Percentiles rank a stretch among this genome's conserved stretches.
Conservation (phyloP, 2,888 invertebrate species). For the Rugalucina vietnamica region DNA sequence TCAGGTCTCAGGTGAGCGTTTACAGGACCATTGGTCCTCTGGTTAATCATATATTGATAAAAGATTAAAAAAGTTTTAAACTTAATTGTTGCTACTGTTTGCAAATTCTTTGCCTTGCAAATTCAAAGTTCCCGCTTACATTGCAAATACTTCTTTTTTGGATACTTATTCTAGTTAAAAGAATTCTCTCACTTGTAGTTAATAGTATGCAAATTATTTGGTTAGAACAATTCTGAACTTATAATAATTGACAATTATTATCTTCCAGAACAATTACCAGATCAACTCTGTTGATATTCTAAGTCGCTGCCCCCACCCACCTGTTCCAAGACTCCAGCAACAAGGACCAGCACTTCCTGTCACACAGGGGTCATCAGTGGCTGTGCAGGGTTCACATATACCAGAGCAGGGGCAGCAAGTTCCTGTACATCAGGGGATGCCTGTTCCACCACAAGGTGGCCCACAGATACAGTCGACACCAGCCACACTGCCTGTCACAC, state of each 20-base stretch:
- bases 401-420: neutral
- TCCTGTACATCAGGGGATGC: neutral
- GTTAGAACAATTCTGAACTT: too few species aligned
- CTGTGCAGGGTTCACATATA: neutral
- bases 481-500: slow-evolving; percentile 57
- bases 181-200: too few species aligned
- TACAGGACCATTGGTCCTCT: too few species aligned
- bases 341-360: neutral
- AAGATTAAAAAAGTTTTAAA: too few species aligned
- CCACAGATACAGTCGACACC: slow-evolving; percentile 26
- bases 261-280: slow-evolving; percentile 75
- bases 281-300: slow-evolving; percentile 76
- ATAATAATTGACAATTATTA: too few species aligned
- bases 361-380: neutral
- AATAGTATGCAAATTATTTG: too few species aligned
- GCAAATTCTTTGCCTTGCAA: too few species aligned
- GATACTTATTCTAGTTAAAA: too few species aligned
- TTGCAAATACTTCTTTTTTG: neutral
- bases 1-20: too few species aligned
- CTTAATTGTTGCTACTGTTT: neutral
- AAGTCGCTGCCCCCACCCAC: slow-evolving; percentile 77
- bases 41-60: too few species aligned
- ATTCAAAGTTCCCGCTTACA: neutral
- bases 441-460: neutral
- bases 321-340: slow-evolving; percentile 68